Conservation (phyloP, 2,113 vertebrate species). For the Lucifuga dentata region DNA sequence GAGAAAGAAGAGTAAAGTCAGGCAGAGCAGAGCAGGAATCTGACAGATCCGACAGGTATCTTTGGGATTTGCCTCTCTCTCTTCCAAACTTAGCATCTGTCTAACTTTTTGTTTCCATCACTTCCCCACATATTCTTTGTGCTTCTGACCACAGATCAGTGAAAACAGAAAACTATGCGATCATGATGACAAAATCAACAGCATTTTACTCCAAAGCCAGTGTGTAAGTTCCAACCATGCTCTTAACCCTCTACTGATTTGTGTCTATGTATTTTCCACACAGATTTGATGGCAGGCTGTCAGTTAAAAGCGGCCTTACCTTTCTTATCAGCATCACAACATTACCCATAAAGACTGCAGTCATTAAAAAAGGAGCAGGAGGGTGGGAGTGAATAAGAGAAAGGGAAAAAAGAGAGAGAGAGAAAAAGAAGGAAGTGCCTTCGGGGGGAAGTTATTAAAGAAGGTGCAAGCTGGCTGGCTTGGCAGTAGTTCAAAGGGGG, state of each 20-base stretch:
- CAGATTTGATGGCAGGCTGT: conserved; percentile 76
- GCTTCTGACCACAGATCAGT: conserved; percentile 30
- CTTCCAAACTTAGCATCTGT: neutral
- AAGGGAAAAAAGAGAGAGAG: conserved; percentile 38
- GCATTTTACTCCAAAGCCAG: conserved; percentile 26
- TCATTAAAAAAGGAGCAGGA: conserved; percentile 72
- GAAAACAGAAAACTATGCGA: no score
- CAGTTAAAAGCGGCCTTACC: conserved; percentile 79
- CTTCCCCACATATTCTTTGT: neutral
- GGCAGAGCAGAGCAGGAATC: neutral
- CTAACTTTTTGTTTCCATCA: conserved; percentile 1
- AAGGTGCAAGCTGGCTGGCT: conserved; percentile 80
- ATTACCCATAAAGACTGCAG: conserved; percentile 79
- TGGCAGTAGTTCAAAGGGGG: conserved; percentile 85
- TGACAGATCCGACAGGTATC: conserved; percentile 40
- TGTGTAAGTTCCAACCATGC: conserved; percentile 14
- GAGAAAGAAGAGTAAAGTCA: neutral
- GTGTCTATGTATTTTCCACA: conserved; percentile 24
- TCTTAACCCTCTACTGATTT: conserved; percentile 46
- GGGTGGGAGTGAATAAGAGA: conserved; percentile 73
- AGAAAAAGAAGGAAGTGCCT: conserved; percentile 80
- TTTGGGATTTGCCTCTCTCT: conserved; percentile 1
- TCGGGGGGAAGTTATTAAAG: conserved; percentile 82
- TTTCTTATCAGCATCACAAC: conserved; percentile 84
- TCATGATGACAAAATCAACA: conserved; percentile 27